A percentile compares a stretch with the other conserved stretches of the same genome.
These are phyloP conservation scores for Palythoa caribaeorum DNA, from an alignment of 92 coral and sea anemone genomes.

Conservation along the genomic window DNA sequence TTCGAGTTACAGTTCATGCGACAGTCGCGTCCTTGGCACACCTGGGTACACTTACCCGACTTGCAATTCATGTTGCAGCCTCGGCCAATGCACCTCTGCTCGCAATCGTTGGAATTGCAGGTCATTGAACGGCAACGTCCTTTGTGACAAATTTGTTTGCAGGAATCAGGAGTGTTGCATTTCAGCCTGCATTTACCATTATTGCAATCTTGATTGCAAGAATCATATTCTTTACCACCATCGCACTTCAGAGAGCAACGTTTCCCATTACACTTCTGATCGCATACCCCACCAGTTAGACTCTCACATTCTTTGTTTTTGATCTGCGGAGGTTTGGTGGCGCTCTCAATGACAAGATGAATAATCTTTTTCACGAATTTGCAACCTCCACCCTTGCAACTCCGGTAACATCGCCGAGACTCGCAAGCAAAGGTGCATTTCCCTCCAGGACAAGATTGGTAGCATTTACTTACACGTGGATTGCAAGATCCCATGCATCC, in stretches of 20 bases:
- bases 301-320: conserved; percentile 58
- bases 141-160: conserved; percentile 78
- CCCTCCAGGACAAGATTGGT: conserved; percentile 85
- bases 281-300: conserved; percentile 65
- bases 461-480: conserved; percentile 69
- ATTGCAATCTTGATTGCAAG: conserved; percentile 81
- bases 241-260: conserved; percentile 71
- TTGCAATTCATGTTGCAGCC: conserved; percentile 82
- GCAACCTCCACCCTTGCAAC: conserved; percentile 84
- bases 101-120: conserved; percentile 74
- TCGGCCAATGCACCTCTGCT: conserved; percentile 79
- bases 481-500: conserved; percentile 77
- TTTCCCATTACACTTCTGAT: conserved; percentile 62
- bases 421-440: conserved; percentile 76
- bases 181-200: conserved; percentile 78
- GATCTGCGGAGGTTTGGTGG: neutral
- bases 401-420: conserved; percentile 76
- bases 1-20: conserved; percentile 80
- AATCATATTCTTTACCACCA: conserved; percentile 68
- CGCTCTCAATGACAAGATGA: conserved; percentile 58
- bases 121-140: conserved; percentile 74
- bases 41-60: conserved; percentile 77
- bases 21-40: conserved; percentile 77
- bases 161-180: conserved; percentile 71
- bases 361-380: conserved; percentile 53